phyloP scores from a whole-genome alignment of 53 echinoderm and acorn worm species.

The Apostichopus leukothele region DNA sequence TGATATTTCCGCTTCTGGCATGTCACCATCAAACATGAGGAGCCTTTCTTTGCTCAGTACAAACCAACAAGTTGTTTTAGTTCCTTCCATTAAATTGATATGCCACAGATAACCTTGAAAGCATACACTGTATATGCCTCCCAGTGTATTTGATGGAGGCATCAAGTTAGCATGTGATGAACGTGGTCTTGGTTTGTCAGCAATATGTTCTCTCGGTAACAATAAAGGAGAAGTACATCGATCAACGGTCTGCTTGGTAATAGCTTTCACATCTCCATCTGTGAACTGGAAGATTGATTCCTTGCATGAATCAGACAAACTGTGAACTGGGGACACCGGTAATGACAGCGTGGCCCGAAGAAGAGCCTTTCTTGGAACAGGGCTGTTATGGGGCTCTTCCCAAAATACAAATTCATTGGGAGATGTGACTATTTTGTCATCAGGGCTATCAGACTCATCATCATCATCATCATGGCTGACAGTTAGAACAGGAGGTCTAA shows the following conservation, averaged over 20 bases:
- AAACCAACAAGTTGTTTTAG: constrained; percentile 5
- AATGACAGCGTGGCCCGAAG: constrained; percentile 14
- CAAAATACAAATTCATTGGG: constrained; percentile 11
- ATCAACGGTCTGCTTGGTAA: neutral
- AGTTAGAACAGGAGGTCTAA: neutral
- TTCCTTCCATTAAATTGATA: neutral
- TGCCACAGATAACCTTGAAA: constrained; percentile 17
- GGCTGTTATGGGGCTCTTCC: constrained; percentile 9
- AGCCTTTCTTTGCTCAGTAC: neutral
- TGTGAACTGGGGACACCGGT: constrained; percentile 12
- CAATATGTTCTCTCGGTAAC: neutral
- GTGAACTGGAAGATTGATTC: neutral
- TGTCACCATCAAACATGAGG: constrained; percentile 6
- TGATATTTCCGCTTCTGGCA: neutral
- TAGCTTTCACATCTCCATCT: no score
- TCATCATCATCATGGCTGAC: neutral
- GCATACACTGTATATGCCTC: neutral
- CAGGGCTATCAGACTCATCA: neutral
- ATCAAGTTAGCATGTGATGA: neutral
- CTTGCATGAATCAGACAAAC: neutral
- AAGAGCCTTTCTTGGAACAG: constrained; percentile 12
- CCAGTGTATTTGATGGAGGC: neutral
- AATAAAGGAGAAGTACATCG: neutral
- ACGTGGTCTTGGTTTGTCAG: neutral
- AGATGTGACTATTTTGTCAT: neutral